These are phyloP conservation scores for Ctenomys sociabilis DNA, from an alignment of 2,113 vertebrate species.

Conservation along the genomic window DNA sequence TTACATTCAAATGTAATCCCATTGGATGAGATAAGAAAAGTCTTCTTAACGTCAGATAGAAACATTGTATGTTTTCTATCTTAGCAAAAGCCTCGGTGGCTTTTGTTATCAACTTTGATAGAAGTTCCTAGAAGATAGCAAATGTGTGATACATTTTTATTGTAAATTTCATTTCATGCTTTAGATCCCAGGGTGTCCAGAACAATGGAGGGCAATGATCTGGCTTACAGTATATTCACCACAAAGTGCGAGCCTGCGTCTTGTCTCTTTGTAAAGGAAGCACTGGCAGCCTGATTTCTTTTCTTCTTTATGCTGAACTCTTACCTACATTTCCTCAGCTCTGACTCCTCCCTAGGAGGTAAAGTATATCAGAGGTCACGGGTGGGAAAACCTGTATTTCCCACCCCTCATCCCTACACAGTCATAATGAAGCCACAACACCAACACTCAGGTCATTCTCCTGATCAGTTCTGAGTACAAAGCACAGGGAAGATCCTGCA, in stretches of 20 bases:
- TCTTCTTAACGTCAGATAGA: conserved; percentile 52
- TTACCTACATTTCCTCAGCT: conserved; percentile 66
- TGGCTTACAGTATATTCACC: conserved; percentile 84
- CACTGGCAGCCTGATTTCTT: conserved; percentile 61
- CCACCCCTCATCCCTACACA: background rate
- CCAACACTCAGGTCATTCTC: background rate
- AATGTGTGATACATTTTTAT: conserved; percentile 76
- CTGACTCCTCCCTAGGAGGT: background rate
- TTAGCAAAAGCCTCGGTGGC: conserved; percentile 71
- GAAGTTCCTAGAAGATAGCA: conserved; percentile 66
- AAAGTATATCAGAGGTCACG: background rate
- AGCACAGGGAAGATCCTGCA: background rate
- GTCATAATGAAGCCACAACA: background rate
- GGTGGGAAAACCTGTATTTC: background rate
- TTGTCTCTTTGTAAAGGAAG: conserved; percentile 78
- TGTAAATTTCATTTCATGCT: conserved; percentile 82
- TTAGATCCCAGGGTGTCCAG: conserved; percentile 82
- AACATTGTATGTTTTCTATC: conserved; percentile 30
- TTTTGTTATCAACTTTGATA: conserved; percentile 73
- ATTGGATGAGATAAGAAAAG: background rate
- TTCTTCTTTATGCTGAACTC: conserved; percentile 62
- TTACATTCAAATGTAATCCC: conserved; percentile 17
- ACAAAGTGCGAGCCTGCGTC: conserved; percentile 79
- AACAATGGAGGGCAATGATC: conserved; percentile 80
- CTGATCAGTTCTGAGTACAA: background rate